These are phyloP conservation scores for Synanceia verrucosa DNA, from an alignment of 2,797 vertebrate species.

Conservation along the genomic window DNA sequence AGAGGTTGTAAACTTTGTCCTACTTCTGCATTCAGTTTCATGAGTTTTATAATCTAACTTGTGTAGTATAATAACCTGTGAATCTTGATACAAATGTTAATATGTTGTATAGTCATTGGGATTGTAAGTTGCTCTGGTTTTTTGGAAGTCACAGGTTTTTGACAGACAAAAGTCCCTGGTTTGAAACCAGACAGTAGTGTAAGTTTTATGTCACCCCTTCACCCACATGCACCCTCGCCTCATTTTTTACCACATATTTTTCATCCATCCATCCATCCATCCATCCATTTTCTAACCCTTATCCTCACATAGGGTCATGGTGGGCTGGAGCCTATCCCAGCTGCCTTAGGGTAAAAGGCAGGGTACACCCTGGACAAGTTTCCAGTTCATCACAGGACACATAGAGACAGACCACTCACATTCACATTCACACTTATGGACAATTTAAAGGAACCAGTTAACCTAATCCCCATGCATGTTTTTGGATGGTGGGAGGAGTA, in stretches of 20 bases:
- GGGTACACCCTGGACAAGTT: no score
- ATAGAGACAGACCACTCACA: no score
- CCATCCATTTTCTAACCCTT: no score
- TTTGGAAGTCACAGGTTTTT: not conserved
- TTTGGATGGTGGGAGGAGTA: no score
- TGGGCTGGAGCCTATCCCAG: no score
- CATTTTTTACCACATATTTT: not conserved
- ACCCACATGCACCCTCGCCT: not conserved
- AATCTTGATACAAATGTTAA: not conserved
- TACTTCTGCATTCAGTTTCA: not conserved
- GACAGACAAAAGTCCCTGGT: not conserved
- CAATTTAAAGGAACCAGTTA: no score
- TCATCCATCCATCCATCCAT: no score
- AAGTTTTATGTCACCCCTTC: not conserved
- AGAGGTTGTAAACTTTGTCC: not conserved
- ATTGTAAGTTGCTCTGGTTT: not conserved
- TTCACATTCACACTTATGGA: no score
- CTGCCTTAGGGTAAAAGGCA: no score
- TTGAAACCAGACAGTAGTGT: not conserved
- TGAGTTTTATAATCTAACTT: not conserved
- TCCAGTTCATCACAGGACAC: no score
- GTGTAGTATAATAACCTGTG: not conserved
- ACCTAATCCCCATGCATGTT: no score
- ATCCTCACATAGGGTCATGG: no score
- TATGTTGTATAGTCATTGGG: not conserved